A percentile compares a stretch with the other conserved stretches of the same genome.
Conservation (phyloP, 2,113 vertebrate genomes). For the Nannospalax galili region DNA sequence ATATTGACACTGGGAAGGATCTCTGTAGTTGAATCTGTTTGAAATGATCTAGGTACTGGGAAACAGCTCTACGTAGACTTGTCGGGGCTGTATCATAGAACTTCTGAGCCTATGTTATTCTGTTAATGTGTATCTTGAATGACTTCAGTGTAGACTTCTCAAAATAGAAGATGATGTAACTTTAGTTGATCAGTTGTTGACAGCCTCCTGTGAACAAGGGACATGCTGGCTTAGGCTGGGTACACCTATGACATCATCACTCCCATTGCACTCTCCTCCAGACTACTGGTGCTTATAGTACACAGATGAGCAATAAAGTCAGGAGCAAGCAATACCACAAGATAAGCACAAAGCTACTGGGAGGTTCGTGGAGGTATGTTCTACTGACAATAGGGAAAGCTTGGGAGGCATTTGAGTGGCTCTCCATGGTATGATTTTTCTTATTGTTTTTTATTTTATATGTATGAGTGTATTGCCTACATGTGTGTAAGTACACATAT, state of each 20-base stretch:
- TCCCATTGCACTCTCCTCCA: not conserved
- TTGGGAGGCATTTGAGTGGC: not conserved
- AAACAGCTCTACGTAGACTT: not conserved
- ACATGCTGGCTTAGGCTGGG: not conserved
- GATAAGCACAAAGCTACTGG: not conserved
- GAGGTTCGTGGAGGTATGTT: not conserved
- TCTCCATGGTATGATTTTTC: not conserved
- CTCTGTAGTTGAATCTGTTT: conserved; percentile 1
- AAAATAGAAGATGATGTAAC: not conserved
- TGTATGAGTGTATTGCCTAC: no score
- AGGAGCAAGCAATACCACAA: not conserved
- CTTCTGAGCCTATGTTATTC: not conserved
- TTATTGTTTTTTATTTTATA: no score
- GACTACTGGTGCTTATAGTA: not conserved
- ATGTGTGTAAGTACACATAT: no score
- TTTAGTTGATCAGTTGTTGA: not conserved
- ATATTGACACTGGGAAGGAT: not conserved
- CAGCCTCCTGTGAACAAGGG: not conserved
- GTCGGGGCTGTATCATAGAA: not conserved
- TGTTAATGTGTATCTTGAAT: not conserved
- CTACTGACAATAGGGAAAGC: not conserved
- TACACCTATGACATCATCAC: not conserved
- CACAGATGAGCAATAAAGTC: not conserved
- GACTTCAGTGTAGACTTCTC: not conserved
- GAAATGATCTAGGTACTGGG: not conserved